phyloP scores from a whole-genome alignment of 2,797 vertebrate genomes.

The Tamandua tetradactyla region DNA sequence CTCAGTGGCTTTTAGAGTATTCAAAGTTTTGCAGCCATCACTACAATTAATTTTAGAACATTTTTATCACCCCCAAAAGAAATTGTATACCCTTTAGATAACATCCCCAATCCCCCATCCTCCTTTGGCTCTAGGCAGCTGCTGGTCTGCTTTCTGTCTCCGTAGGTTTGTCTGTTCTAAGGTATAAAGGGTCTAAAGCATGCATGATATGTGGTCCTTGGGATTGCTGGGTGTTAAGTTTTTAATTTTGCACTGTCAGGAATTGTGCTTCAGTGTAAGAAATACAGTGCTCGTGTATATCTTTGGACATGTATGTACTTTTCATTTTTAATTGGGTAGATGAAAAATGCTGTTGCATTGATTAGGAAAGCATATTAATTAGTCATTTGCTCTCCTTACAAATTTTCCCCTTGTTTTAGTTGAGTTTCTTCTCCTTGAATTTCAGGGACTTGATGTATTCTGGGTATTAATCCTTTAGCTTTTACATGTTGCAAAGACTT shows the following conservation, averaged over 20 bases:
- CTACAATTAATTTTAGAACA: background rate
- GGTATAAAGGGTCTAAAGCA: background rate
- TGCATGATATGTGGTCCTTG: background rate
- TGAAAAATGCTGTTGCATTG: background rate
- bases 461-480: background rate
- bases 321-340: background rate
- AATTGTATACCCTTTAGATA: background rate
- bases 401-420: background rate
- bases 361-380: background rate
- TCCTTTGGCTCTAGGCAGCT: too few relatives aligned
- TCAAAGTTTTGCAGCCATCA: background rate
- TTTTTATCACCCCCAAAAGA: background rate
- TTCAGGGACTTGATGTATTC: background rate
- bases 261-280: background rate
- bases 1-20: background rate
- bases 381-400: background rate
- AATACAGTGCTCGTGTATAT: background rate
- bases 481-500: accelerated
- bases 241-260: background rate
- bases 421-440: background rate
- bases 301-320: background rate
- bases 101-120: background rate
- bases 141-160: background rate
- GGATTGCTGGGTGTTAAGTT: background rate
- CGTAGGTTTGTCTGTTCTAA: background rate